Evolutionary conservation across 1,140 invertebrate genomes (phyloP), one percentile per base, ranked within the genome.

Genomic region (Polypedilum pembai): DNA sequence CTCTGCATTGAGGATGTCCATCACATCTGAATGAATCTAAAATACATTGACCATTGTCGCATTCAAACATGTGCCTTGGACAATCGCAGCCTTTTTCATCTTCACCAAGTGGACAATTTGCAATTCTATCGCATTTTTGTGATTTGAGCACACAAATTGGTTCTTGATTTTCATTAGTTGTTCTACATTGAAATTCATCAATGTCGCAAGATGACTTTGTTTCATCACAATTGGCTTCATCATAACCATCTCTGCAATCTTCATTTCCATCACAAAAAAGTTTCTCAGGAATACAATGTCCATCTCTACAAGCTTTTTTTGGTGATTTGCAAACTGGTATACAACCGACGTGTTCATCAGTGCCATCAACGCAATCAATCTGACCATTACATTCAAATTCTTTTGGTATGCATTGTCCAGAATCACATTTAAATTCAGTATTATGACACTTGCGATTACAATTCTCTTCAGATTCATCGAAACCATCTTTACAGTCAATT

Each of bases 331-430:
- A 83, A 63, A 77, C 76, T 0, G 76, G 74, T 0, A 21, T 76
- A 77, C 90, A 92, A 41, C 84, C 80, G 4, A 84, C 78, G 45
- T 82, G 82, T 83, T 93, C 92, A 79, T 94, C 92, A 1, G 88
- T 88, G 0, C 86, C 86, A 79, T 94, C 91, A 0, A 77, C 76
- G 78, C 92, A 94, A 77, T 93, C 92, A 5, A 81, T 77, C 73
- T 85, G 82, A 0, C 85, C 84, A 78, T 96, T 93, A 82, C 94
- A 95, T 66, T 86, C 83, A 89, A 91, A 94, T 0, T 83, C 82
- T 17, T 84, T 83, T 0, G 88, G 84, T 41, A 95, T 91, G 79
- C 94, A 96, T 0, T 84, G 81, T 0, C 88, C 87, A 0, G 80
- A 84, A 24, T 85, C 82, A 77, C 89, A 90, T 78, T 84, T 85